These are phyloP conservation scores for Callionymus lyra DNA, from an alignment of 2,113 vertebrate species.

Conservation along the genomic window DNA sequence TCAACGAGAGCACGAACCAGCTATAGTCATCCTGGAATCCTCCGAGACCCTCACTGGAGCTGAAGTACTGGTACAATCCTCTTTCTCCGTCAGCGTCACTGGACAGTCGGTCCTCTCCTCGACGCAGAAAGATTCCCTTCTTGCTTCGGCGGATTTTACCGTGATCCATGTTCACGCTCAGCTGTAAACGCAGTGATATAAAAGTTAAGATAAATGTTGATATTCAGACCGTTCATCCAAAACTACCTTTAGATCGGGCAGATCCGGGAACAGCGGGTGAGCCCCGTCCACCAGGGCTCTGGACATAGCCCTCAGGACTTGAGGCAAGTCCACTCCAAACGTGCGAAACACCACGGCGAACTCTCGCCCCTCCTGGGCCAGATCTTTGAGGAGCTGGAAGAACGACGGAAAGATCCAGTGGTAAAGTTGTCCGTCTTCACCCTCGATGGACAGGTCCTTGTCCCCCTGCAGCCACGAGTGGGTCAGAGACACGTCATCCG, in stretches of 20 bases:
- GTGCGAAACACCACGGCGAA: constrained; percentile 78
- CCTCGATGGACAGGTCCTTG: constrained; percentile 58
- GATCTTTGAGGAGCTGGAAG: constrained; percentile 72
- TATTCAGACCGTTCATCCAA: background rate
- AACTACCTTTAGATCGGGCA: constrained; percentile 66
- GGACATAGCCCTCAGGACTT: constrained; percentile 54
- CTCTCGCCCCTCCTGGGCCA: constrained; percentile 55
- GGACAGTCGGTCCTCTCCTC: constrained; percentile 49
- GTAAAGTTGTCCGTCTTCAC: constrained; percentile 63
- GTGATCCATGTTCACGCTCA: constrained; percentile 61
- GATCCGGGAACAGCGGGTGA: constrained; percentile 75
- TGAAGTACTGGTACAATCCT: constrained; percentile 72
- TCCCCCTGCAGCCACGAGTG: constrained; percentile 52
- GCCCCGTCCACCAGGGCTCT: constrained; percentile 62
- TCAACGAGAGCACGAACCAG: constrained; percentile 73
- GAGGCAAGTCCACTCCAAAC: constrained; percentile 75
- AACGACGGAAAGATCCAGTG: constrained; percentile 83
- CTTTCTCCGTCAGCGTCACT: constrained; percentile 54
- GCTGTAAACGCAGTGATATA: constrained; percentile 44
- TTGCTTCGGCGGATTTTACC: constrained; percentile 76
- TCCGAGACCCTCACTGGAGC: constrained; percentile 66
- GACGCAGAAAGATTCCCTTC: constrained; percentile 59
- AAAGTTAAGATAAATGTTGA: background rate
- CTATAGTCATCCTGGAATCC: constrained; percentile 86
- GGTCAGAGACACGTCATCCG: constrained; percentile 1